Base-by-base conservation (phyloP, 2,888 invertebrate genomes). In the Limnephilus auricula region DNA sequence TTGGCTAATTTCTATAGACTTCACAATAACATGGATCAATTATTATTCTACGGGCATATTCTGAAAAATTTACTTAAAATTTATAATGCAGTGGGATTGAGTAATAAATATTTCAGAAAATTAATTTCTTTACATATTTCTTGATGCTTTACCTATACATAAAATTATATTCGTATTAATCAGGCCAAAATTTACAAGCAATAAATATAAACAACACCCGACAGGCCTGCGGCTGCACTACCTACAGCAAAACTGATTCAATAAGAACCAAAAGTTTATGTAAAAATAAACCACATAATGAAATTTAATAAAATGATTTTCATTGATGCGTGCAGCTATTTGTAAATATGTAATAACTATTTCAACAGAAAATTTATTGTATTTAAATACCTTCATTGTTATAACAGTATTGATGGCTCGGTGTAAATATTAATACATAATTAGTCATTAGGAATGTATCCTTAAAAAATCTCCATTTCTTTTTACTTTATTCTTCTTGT, bases 11-110 rank as follows among this genome's bases (percentile, higher is more conserved):
- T 83, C 37, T 25, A 34, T 82, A 82, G 32, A 37, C 37, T 83
- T 83, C 4, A 37, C 37, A 83, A 83, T 83, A 83, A 83, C 10
- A 25, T 5, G 25, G 37, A 65, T 65, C 65, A 65, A 65, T 65
- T 83, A 83, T 80, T 83, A 83, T 83, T 34, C 34, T 83, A 65
- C 2, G 65, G 65, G 25, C 65, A n/a, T 65, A 65, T 50, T 50
- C 25, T 65, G 9, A 6, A 65, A 65, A 25, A n/a, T n/a, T n/a
- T n/a, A n/a, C n/a, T n/a, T n/a, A n/a, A n/a, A n/a, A 65, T 65
- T 65, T 25, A 9, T 65, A 65, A 65, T 65, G 65, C 25, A 25
- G 9, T n/a, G 65, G 18, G 65, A 65, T 65, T 65, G 25, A 25
- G 50, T 9, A 6, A 25, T 65, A 25, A 25, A 65, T 25, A 45